Base-by-base conservation (phyloP, 2,113 vertebrate genomes). In the Hemichromis elongatus region DNA sequence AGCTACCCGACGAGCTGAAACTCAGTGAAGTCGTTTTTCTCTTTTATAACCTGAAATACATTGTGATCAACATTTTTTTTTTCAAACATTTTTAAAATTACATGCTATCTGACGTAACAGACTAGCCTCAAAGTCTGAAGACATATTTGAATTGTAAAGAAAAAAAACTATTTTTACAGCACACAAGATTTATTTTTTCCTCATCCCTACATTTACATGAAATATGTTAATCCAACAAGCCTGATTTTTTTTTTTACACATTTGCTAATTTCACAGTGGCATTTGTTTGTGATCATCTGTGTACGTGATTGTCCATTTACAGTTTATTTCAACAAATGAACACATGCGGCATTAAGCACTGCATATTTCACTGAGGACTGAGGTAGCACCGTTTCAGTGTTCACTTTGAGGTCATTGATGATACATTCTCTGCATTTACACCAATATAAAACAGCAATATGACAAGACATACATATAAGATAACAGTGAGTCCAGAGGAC, bases 311-410 rank as follows among this genome's bases (percentile, higher is more conserved):
- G 95, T 95, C 93, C 89, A 89, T 88, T 84, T 91, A 91, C 77
- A 92, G 86, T 84, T 81, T 80, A 87, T 70, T 85, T 84, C 79
- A 92, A 87, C 86, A 83, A 88, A 90, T 50, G 50, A 91, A 85
- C 90, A 88, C 79, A 77, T 47, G 82, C 81, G 77, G 77, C 81
- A 78, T 79, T 40, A 86, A 84, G 61, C 47, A 92, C 94, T 92
- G 91, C 94, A 95, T 95, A 93, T 93, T 90, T 92, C 77, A 89
- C 85, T 59, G 57, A 83, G 81, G 79, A 90, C 70, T 93, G 95
- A 95, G 94, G 95, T 95, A 95, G 94, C 75, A 87, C 81, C 56
- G 78, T 90, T 93, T 93, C 91, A 93, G 93, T 91, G 90, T 90
- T 90, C 70, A 81, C 30, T 56, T 88, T 89, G 89, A 94, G 82